Evolutionary conservation across 1,140 invertebrate genomes (phyloP), one percentile per base, ranked within the genome.

Genomic region (Tetragnatha versicolor): DNA sequence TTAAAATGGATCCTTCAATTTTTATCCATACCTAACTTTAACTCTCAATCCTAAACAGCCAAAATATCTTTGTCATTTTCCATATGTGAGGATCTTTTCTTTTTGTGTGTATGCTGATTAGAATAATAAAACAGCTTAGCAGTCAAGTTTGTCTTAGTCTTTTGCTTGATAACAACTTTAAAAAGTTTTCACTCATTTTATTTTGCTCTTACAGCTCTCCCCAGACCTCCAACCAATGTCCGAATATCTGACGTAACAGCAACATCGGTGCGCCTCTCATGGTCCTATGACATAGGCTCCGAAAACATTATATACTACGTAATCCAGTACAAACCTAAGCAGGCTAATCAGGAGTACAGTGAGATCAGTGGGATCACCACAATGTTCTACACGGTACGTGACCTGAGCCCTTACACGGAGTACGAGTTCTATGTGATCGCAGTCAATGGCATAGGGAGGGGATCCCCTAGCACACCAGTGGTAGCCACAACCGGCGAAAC

Each of bases 361-460:
- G 95, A 97, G 85, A 95, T 97, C 83, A 93, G 92, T 39, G 95
- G 95, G 33, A 94, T 98, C 81, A 94, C 94, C 79, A 94, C 94
- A 31, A 93, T 93, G 88, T 95, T 94, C 87, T 96, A 97, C 87
- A 92, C 93, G 37, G 93, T 98, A 39, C 90, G 92, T 58, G 92
- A 92, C 81, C 88, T 98, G 17, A 94, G 92, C 76, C 94, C 96
- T 5, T 97, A 96, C 86, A 98, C 96, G 0, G 94, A 96, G 84
- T 99, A 99, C 88, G 95, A 98, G 86, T 95, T 99, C 88, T 94
- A 92, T 85, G 94, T 99, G 78, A 93, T 96, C 81, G 96, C 96
- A 22, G 94, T 96, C 22, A 98, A 97, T 88, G 92, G 91, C 83
- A 93, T 97, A 82, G 97, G 97, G 51, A 89, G 94, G 80, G 95